A percentile compares a stretch with the other conserved stretches of the same genome.
These are phyloP conservation scores for Athalia rosae DNA, from an alignment of 2,888 invertebrate species.

Conservation along the genomic window DNA sequence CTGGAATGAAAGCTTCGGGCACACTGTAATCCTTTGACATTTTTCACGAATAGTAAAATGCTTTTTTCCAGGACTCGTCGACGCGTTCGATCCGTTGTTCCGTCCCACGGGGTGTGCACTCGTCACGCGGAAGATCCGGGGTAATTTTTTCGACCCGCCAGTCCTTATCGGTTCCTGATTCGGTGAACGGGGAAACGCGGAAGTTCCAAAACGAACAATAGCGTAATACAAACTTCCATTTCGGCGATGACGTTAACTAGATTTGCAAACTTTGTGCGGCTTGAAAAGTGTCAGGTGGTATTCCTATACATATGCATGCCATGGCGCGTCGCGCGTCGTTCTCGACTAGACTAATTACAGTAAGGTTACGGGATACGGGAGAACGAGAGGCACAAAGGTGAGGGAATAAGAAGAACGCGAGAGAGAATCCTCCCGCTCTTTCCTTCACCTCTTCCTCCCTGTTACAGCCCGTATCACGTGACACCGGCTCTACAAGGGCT, in stretches of 20 bases:
- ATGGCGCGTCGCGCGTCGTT: background rate
- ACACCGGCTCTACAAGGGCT: conserved; percentile 29
- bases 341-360: conserved; percentile 43
- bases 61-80: too few species aligned
- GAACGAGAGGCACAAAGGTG: background rate
- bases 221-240: too few species aligned
- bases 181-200: conserved; percentile 8
- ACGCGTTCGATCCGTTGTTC: too few species aligned
- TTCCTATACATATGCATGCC: too few species aligned
- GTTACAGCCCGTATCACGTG: conserved; percentile 16
- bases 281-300: conserved; percentile 40
- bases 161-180: background rate
- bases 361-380: conserved; percentile 14
- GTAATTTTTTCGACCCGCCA: conserved; percentile 15
- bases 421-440: conserved; percentile 1
- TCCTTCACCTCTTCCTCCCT: conserved; percentile 15
- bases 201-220: background rate
- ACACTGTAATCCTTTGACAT: too few species aligned
- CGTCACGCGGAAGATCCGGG: background rate
- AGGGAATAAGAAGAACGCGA: background rate
- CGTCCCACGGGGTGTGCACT: background rate
- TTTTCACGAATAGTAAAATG: too few species aligned
- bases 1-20: too few species aligned
- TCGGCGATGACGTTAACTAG: conserved; percentile 14
- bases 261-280: conserved; percentile 28